Evolutionary conservation across 2,797 vertebrate species (phyloP).

Genomic region (Peromyscus attwateri): DNA sequence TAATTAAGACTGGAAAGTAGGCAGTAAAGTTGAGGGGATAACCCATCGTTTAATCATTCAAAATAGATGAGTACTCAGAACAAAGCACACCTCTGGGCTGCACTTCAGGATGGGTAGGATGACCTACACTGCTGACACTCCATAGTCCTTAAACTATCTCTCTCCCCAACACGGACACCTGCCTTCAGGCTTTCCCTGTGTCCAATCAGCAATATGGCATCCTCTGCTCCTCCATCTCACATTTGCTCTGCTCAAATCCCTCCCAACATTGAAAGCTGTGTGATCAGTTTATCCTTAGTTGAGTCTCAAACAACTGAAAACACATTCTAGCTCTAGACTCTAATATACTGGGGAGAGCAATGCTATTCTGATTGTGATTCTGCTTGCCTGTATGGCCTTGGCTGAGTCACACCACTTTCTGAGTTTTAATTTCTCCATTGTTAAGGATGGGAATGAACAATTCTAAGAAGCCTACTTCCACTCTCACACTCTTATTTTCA

Average conservation of each 20-base stretch:
- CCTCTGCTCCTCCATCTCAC: background rate
- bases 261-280: background rate
- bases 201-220: background rate
- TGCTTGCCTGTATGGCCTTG: background rate
- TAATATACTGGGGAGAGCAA: background rate
- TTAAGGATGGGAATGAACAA: background rate
- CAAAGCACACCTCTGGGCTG: background rate
- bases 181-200: background rate
- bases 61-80: conserved; percentile 7
- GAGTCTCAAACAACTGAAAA: background rate
- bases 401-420: background rate
- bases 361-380: background rate
- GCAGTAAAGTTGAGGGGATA: background rate
- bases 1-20: conserved; percentile 47
- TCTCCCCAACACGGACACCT: background rate
- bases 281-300: background rate
- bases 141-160: background rate
- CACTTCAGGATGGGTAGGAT: background rate
- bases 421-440: background rate
- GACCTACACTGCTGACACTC: background rate
- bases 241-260: background rate
- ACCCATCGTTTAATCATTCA: conserved; percentile 31
- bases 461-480: background rate
- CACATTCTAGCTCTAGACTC: conserved; percentile 21
- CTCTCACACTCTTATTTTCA: background rate